Evolutionary conservation across 2,888 invertebrate species (phyloP), one percentile per base, ranked within the genome.

Genomic region (Bugula neritina): DNA sequence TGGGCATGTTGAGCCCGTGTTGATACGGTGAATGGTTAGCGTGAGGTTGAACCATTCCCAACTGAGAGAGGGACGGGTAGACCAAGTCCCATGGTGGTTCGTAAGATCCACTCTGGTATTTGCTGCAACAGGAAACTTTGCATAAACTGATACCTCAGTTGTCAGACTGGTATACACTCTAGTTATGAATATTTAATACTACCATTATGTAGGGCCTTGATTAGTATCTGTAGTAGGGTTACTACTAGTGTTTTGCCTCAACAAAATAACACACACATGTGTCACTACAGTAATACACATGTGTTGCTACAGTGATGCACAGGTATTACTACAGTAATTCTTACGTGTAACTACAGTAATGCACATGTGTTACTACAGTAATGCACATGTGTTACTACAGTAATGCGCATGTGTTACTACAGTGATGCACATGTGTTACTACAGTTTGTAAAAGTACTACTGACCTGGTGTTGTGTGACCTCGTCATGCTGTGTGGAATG

Each of bases 41-140:
- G 63, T 63, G 63, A 3, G 27, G 63, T n/a, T 27, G 63, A 10
- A 63, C 13, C 17, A 17, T 27, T 3, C 63, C 34, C 13, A 63
- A 27, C 31, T 63, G 29, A 27, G 63, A 63, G 10, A 63, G 27
- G 17, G 63, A 63, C 10, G 63, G 63, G 63, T 63, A 63, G 34
- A 63, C 63, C 2, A 63, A 31, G 63, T 63, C 63, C 63, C 63
- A 63, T n/a, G 63, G 63, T 31, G 63, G 63, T 27, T 63, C 63
- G 34, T 63, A 63, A 13, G 63, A 63, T 5, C 63, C 63, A 27
- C 63, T 63, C 10, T 63, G 63, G 31, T 63, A 63, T 63, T 63
- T 63, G 34, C 63, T 63, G n/a, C 5, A 63, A 63, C 25, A 13
- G 17, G 17, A 43, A n/a, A n/a, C n/a, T n/a, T n/a, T n/a, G n/a